A percentile compares a stretch with the other conserved stretches of the same genome.
phyloP scores from a whole-genome alignment of 1,140 invertebrate species.

The Aphelinus atriplicis region DNA sequence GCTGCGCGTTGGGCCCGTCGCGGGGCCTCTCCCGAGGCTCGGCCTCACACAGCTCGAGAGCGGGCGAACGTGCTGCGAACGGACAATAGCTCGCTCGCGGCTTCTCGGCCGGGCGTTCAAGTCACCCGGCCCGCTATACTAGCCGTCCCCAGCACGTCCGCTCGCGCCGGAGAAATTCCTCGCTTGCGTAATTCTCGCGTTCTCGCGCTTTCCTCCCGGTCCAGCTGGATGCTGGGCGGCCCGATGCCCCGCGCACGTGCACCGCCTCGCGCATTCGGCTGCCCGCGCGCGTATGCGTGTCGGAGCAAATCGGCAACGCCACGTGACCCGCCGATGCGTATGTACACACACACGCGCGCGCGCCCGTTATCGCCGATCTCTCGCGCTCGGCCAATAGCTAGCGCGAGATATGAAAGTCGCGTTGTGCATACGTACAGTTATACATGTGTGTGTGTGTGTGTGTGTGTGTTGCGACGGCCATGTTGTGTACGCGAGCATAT shows the following conservation, averaged over 20 bases:
- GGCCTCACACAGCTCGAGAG: neutral
- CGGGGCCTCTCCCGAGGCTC: too few relatives aligned
- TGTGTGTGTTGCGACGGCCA: too few relatives aligned
- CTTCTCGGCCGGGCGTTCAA: constrained; percentile 65
- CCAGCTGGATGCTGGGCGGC: too few relatives aligned
- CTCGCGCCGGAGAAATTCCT: constrained; percentile 58
- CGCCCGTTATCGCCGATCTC: neutral
- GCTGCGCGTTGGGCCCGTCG: neutral
- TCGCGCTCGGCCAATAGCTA: neutral
- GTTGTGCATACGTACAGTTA: too few relatives aligned
- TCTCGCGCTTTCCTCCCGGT: neutral
- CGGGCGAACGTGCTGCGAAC: constrained; percentile 28
- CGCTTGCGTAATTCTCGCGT: constrained; percentile 61
- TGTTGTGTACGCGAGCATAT: too few relatives aligned
- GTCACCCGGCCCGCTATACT: constrained; percentile 57
- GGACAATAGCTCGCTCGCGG: constrained; percentile 55
- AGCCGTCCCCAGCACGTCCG: constrained; percentile 58
- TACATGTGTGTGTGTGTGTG: too few relatives aligned
- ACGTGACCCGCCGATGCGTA: constrained; percentile 6
- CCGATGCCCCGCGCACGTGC: too few relatives aligned
- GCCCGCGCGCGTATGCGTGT: too few relatives aligned
- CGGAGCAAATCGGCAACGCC: too few relatives aligned
- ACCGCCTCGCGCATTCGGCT: too few relatives aligned
- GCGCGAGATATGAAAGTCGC: neutral
- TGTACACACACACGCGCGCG: neutral